A percentile compares a stretch with the other conserved stretches of the same genome.
These are phyloP conservation scores for Halichoerus grypus DNA, from an alignment of 2,113 vertebrate genomes.

Conservation along the genomic window DNA sequence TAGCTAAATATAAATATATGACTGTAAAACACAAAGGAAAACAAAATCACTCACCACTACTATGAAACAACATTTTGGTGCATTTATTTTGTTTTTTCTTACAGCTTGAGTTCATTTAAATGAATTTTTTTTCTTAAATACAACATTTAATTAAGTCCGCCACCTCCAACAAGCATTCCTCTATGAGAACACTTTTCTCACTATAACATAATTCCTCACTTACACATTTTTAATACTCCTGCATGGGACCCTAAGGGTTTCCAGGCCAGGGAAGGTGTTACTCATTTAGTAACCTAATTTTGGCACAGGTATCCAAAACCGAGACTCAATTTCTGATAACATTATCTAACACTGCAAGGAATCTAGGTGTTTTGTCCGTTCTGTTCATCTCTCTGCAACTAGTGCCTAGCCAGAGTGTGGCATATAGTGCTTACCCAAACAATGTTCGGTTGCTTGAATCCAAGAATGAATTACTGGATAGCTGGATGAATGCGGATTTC, in stretches of 20 bases:
- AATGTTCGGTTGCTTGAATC: neutral
- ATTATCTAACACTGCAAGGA: neutral
- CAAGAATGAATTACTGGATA: slow-evolving; percentile 2
- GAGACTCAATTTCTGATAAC: neutral
- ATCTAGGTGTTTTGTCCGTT: neutral
- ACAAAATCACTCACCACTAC: neutral
- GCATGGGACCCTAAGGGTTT: neutral
- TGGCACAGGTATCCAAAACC: neutral
- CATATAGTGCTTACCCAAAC: neutral
- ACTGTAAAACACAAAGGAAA: slow-evolving; percentile 24
- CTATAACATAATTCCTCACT: slow-evolving; percentile 11
- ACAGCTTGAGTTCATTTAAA: slow-evolving; percentile 28
- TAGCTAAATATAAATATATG: neutral
- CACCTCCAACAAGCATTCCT: slow-evolving; percentile 30
- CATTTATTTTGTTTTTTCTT: slow-evolving; percentile 46
- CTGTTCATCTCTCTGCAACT: neutral
- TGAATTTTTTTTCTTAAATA: neutral
- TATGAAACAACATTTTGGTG: neutral
- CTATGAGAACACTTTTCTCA: slow-evolving; percentile 47
- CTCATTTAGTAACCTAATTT: slow-evolving; percentile 26
- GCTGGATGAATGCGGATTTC: neutral
- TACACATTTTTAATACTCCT: slow-evolving; percentile 7
- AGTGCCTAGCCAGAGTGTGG: neutral
- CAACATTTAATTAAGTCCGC: neutral
- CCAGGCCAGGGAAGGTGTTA: neutral